phyloP scores from a whole-genome alignment of 2,888 invertebrate genomes.

The Crossocerus cetratus region DNA sequence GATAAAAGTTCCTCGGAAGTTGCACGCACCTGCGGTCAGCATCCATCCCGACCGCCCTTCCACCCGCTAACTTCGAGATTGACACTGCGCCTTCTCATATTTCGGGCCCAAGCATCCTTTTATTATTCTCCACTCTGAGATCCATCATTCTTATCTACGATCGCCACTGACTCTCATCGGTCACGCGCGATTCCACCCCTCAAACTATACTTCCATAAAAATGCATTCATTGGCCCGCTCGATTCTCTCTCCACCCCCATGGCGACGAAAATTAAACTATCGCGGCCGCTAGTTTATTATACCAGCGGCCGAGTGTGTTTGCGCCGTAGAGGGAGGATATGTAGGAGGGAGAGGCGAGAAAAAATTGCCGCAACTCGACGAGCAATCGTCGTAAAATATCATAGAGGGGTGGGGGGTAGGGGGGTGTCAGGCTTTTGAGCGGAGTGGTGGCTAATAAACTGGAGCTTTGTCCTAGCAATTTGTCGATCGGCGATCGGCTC shows the following conservation, averaged over 20 bases:
- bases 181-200: no score
- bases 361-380: constrained; percentile 25
- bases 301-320: background rate
- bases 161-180: no score
- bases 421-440: no score
- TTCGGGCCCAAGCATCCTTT: no score
- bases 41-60: background rate
- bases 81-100: constrained; percentile 27
- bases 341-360: constrained; percentile 21
- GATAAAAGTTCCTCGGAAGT: constrained; percentile 56
- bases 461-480: constrained; percentile 39
- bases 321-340: constrained; percentile 20
- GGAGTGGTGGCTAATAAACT: constrained; percentile 41
- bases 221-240: no score
- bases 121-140: no score
- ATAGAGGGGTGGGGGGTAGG: constrained; percentile 5
- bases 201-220: no score
- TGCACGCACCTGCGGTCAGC: constrained; percentile 45
- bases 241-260: background rate
- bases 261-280: constrained; percentile 11
- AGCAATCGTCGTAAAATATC: constrained; percentile 49
- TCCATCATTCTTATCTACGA: no score
- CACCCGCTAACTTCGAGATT: constrained; percentile 26
- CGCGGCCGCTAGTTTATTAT: background rate
- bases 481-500: constrained; percentile 32